Evolutionary conservation across 2,888 invertebrate genomes (phyloP), one percentile per base, ranked within the genome.

Genomic region (Pterobdella sp.): DNA sequence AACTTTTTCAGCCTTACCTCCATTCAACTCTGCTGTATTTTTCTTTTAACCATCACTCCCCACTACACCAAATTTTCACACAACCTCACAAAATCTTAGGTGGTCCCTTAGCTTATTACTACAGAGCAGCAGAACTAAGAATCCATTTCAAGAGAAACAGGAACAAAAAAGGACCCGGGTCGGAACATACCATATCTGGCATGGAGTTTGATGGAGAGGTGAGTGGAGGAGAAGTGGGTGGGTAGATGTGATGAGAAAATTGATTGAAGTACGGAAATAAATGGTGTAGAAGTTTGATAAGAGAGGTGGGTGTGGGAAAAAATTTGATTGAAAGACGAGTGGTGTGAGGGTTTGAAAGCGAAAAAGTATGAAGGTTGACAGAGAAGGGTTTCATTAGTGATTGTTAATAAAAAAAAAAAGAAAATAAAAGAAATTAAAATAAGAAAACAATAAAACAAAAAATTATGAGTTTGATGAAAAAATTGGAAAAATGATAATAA

Each of bases 141-240:
- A 89, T 83, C 60, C 82, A 82, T 74, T 81, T 83, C 71, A 56
- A 22, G n/a, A 4, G 60, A 22, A 37, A 36, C 1, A 82, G 81
- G 32, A 78, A 31, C 77, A 89, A 90, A 81, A 93, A 95, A 85
- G 93, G 95, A 85, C 89, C 90, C 79, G 98, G 98, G 34, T 96
- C 96, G 18, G 97, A 98, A 83, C 97, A 98, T 85, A 93, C 92
- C 74, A 92, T 98, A 81, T 94, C 93, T 82, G 93, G 94, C 77
- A 91, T 93, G 81, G 89, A 93, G 73, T 98, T 97, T 85, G 96
- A 97, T 10, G 95, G 95, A 72, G 97, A 98, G 91, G 96, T 97
- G 56, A 52, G 63, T 56, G 60, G 60, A 26, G 3, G 60, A 7
- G 18, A 14, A 18, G 42, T 42, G 7, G 42, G 42, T 42, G 42